Base-by-base conservation (phyloP, 2,113 vertebrate species). In the Clarias macrocephalus region DNA sequence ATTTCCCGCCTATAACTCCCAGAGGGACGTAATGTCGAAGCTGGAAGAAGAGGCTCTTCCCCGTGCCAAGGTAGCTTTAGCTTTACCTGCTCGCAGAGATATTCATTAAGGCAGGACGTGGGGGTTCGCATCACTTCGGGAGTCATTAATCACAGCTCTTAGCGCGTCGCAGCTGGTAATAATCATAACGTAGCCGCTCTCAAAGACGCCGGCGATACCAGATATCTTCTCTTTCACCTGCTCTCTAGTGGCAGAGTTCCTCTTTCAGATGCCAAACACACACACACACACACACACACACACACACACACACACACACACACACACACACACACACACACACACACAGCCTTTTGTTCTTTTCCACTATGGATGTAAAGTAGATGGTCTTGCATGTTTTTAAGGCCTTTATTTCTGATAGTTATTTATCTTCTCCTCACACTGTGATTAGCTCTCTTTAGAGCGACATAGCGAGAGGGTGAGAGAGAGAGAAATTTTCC, bases 91-190 rank as follows among this genome's bases (percentile, higher is more conserved):
- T 92, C 91, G 62, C 54, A 79, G 23, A 91, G 91, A 93, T 85
- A 87, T 93, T 93, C 92, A 93, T 93, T 91, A 91, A 92, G 91
- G 88, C 85, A 84, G 84, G 82, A 89, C 83, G 83, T 85, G 84
- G 91, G 92, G 91, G 90, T 89, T 90, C 88, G 66, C 86, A 56
- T 82, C 65, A 84, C 86, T 84, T 72, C 66, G 89, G 81, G 81
- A 72, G 83, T 85, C 90, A 94, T 95, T 94, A 94, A 91, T 95
- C 93, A 93, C 89, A 66, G 88, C 88, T 88, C 86, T 82, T 59
- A 84, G 90, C 76, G 86, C 80, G 79, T 84, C 68, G 82, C 95
- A 95, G 94, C 93, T 95, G 95, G 92, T 91, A 93, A 89, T 89
- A 92, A 95, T 95, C 94, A 95, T 37, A 52, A 54, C 33, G 57